Conservation (phyloP, 2,797 vertebrate species). For the Furcifer pardalis region DNA sequence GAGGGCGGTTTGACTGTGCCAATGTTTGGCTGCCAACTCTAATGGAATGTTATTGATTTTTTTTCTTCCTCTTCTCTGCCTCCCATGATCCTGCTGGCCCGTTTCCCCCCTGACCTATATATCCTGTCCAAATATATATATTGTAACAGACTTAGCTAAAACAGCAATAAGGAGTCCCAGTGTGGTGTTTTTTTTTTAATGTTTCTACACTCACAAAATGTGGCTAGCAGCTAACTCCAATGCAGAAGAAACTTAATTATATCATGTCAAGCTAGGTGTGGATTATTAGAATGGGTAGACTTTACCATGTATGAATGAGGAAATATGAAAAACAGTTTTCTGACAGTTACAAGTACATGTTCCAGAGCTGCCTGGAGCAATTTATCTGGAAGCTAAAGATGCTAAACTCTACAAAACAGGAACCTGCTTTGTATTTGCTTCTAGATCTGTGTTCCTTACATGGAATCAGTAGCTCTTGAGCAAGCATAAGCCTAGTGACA, state of each 20-base stretch:
- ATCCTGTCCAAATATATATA: background rate
- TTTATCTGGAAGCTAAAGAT: constrained; percentile 32
- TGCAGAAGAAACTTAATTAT: background rate
- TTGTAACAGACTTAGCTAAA: background rate
- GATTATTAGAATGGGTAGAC: background rate
- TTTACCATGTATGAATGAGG: background rate
- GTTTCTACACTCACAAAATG: background rate
- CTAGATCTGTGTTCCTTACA: constrained; percentile 10
- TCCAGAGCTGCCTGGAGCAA: background rate
- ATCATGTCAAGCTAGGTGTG: background rate
- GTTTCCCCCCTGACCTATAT: background rate
- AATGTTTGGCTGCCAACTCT: background rate
- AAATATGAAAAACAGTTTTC: background rate
- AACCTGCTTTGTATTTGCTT: constrained; percentile 35
- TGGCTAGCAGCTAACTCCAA: background rate
- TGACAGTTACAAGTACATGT: background rate
- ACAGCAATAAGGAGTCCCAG: background rate
- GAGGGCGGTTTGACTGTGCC: background rate
- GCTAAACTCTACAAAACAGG: background rate
- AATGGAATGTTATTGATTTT: background rate
- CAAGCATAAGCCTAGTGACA: background rate
- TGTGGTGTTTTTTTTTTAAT: background rate
- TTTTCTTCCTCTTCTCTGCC: background rate
- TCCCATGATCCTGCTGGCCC: background rate
- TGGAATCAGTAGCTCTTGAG: background rate